Percentiles rank a stretch among this genome's conserved stretches.
Evolutionary conservation across 2,113 vertebrate genomes (phyloP).

Genomic region (Calyptomena viridis): DNA sequence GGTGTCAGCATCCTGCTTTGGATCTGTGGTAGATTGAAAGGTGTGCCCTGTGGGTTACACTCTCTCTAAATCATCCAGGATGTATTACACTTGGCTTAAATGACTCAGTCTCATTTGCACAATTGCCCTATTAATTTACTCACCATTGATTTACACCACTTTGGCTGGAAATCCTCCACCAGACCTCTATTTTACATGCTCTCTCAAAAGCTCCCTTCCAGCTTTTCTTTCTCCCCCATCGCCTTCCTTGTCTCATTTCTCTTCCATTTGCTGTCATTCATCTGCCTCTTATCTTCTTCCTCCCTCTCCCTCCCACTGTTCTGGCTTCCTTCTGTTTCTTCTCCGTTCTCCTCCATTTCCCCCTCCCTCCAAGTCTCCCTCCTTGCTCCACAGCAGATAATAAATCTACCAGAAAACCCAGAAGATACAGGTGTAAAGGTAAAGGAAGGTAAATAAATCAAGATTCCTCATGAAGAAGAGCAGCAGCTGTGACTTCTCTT

Average conservation of each 20-base stretch:
- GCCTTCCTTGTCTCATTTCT: constrained; percentile 33
- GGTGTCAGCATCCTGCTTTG: constrained; percentile 56
- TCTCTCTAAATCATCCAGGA: constrained; percentile 67
- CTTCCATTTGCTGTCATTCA: constrained; percentile 64
- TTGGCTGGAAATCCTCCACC: constrained; percentile 49
- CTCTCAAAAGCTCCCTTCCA: constrained; percentile 11
- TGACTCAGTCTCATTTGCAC: constrained; percentile 69
- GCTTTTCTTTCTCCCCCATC: constrained; percentile 4
- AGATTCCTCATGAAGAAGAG: neutral
- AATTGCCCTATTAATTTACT: constrained; percentile 77
- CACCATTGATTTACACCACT: constrained; percentile 75
- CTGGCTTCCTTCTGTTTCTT: constrained; percentile 47
- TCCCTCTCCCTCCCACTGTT: constrained; percentile 41
- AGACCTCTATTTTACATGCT: constrained; percentile 27
- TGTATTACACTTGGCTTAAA: constrained; percentile 65
- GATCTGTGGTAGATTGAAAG: constrained; percentile 60
- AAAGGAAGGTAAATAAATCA: constrained; percentile 7
- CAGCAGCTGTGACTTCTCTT: constrained; percentile 22
- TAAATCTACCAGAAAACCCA: constrained; percentile 59
- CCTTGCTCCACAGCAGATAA: constrained; percentile 36
- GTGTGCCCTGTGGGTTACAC: constrained; percentile 61
- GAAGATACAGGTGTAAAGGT: constrained; percentile 30
- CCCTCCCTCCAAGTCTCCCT: constrained; percentile 2
- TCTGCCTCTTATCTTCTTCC: constrained; percentile 21
- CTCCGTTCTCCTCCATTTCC: neutral